These are phyloP conservation scores for Drosophila sp. DNA, from an alignment of 1,140 invertebrate species.

Conservation along the genomic window DNA sequence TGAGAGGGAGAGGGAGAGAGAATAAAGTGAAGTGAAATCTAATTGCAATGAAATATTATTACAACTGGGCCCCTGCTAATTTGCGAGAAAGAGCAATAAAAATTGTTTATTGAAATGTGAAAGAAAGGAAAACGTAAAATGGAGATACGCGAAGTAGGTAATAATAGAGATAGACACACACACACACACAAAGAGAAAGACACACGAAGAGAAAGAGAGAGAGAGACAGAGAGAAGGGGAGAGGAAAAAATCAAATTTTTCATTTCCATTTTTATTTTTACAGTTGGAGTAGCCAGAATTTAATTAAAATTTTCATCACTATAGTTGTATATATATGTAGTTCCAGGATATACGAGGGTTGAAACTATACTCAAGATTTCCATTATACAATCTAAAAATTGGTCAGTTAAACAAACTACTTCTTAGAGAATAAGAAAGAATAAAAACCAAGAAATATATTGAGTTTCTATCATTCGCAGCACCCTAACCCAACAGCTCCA, in stretches of 20 bases:
- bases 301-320: slow-evolving; percentile 29
- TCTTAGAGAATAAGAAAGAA: no score
- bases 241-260: neutral
- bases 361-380: neutral
- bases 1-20: neutral
- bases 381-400: no score
- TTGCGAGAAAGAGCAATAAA: slow-evolving; percentile 29
- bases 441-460: no score
- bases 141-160: neutral
- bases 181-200: neutral
- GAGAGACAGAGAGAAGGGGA: neutral
- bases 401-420: no score
- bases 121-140: slow-evolving; percentile 22
- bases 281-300: slow-evolving; percentile 27
- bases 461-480: no score
- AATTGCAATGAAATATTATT: slow-evolving; percentile 16
- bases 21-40: slow-evolving; percentile 1
- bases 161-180: neutral
- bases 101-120: slow-evolving; percentile 36
- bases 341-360: neutral
- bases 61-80: slow-evolving; percentile 19
- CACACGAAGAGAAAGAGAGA: neutral
- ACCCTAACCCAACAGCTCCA: no score
- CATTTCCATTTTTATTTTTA: slow-evolving; percentile 16
- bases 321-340: neutral